phyloP scores from a whole-genome alignment of 2,113 vertebrate genomes.

The Campylorhamphus procurvoides region DNA sequence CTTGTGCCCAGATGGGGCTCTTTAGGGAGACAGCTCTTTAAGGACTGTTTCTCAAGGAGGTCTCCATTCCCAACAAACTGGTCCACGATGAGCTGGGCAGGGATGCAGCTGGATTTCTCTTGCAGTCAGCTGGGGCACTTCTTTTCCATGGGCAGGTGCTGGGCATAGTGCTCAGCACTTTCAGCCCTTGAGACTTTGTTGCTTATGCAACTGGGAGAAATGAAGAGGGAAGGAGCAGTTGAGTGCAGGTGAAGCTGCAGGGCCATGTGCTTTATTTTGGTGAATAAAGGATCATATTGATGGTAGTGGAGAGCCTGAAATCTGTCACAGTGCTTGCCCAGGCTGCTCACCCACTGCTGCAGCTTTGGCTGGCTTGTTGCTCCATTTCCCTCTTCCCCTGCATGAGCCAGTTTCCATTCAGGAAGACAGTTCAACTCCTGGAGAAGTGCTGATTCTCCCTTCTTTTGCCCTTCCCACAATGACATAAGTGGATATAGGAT shows the following conservation, averaged over 20 bases:
- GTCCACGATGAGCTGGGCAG: neutral
- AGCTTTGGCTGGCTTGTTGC: neutral
- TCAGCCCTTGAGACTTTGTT: neutral
- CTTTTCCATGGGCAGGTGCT: neutral
- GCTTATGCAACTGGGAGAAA: neutral
- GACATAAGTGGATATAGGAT: neutral
- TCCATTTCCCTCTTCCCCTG: neutral
- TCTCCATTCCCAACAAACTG: neutral
- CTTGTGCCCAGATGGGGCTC: neutral
- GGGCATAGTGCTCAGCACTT: neutral
- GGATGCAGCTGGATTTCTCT: neutral
- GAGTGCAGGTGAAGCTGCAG: neutral
- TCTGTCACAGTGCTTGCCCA: neutral
- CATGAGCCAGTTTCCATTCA: neutral
- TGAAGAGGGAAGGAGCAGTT: neutral
- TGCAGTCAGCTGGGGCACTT: neutral
- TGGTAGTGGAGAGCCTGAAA: neutral
- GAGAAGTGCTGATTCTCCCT: neutral
- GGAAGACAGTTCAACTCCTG: neutral
- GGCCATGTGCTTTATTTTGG: rapidly evolving
- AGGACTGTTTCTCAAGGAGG: neutral
- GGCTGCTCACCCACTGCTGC: neutral
- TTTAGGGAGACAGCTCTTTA: neutral
- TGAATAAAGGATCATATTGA: neutral
- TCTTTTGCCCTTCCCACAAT: neutral